Evolutionary conservation across 1,140 invertebrate genomes (phyloP).

Genomic region (Conus betulinus): DNA sequence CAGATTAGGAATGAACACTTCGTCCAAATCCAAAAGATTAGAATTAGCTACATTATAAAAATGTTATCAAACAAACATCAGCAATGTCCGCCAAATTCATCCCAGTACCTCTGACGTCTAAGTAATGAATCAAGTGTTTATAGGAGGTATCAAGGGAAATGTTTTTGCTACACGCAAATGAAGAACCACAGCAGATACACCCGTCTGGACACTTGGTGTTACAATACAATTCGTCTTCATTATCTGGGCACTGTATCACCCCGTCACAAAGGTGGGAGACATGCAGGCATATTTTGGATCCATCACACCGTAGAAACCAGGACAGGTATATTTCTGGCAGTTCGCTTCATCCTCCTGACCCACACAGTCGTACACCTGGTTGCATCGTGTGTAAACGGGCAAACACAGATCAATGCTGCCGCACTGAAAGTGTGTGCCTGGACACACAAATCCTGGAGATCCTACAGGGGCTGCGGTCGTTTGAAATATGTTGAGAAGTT

Average conservation of each 20-base stretch:
- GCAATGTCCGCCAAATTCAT: not conserved
- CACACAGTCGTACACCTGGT: conserved; percentile 23
- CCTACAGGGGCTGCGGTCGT: not conserved
- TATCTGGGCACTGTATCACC: conserved; percentile 24
- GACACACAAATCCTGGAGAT: not conserved
- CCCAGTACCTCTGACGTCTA: not conserved
- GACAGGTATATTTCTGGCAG: conserved; percentile 33
- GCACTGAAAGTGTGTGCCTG: not conserved
- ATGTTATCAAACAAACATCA: not conserved
- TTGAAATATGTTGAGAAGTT: not conserved
- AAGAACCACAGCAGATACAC: conserved; percentile 26
- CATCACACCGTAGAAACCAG: conserved; percentile 32
- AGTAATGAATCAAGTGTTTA: not conserved
- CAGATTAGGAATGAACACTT: not conserved
- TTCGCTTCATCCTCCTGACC: conserved; percentile 9
- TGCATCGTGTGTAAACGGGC: conserved; percentile 11
- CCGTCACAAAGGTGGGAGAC: conserved; percentile 23
- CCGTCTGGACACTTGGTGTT: conserved; percentile 46
- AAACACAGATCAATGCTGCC: not conserved
- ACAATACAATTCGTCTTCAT: conserved; percentile 39
- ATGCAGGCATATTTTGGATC: conserved; percentile 30
- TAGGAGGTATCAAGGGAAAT: not conserved
- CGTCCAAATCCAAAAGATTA: not conserved
- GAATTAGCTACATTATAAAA: not conserved
- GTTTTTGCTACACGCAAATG: conserved; percentile 5